Conservation (phyloP, 2,888 invertebrate species). For the Antitype chi region DNA sequence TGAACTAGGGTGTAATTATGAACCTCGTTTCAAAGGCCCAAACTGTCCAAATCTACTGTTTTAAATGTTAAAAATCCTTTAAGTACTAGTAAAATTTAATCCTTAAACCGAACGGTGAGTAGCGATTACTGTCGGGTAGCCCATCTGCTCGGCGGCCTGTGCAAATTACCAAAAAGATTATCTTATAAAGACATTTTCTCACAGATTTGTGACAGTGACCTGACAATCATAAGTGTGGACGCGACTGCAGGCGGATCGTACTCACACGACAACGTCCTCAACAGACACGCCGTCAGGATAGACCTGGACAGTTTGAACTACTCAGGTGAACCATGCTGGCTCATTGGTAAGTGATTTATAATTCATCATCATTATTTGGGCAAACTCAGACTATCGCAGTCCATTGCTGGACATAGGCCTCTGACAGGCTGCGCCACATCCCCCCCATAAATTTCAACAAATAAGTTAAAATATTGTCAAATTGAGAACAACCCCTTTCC, state of each 20-base stretch:
- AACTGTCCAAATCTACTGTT: background rate
- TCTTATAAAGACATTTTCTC: background rate
- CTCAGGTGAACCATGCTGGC: slow-evolving; percentile 83
- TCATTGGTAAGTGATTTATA: slow-evolving; percentile 74
- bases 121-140: background rate
- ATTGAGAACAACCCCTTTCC: background rate
- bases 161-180: background rate
- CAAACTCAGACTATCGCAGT: no score
- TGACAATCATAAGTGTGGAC: slow-evolving; percentile 82
- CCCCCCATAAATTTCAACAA: background rate
- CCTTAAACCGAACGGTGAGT: background rate
- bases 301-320: slow-evolving; percentile 84
- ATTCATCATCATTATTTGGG: no score
- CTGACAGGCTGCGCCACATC: background rate
- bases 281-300: slow-evolving; percentile 80
- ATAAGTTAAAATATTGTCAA: background rate
- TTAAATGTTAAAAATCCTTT: background rate
- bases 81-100: background rate
- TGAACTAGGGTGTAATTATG: background rate
- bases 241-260: slow-evolving; percentile 81
- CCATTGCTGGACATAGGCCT: background rate
- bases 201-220: slow-evolving; percentile 86
- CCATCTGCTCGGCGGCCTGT: background rate
- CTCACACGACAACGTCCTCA: slow-evolving; percentile 81
- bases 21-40: background rate